A percentile compares a stretch with the other conserved stretches of the same genome.
phyloP scores from a whole-genome alignment of 2,797 vertebrate species.

The Pangasius krempfi region DNA sequence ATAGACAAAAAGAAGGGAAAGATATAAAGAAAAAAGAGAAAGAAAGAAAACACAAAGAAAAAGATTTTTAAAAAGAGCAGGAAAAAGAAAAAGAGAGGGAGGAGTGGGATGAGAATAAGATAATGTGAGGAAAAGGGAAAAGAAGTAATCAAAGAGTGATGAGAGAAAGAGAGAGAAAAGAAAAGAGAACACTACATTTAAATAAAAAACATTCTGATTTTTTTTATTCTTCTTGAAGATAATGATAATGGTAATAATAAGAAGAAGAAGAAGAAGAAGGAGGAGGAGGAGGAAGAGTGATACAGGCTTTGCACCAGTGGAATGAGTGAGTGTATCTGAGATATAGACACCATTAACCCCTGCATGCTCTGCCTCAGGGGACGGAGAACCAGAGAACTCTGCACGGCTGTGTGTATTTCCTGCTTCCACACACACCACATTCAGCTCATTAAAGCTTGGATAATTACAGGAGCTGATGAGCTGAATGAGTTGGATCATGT shows the following conservation, averaged over 20 bases:
- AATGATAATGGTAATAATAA: background rate
- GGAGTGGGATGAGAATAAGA: background rate
- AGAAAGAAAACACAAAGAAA: background rate
- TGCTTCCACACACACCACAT: conserved; percentile 33
- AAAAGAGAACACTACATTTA: background rate
- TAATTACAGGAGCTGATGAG: conserved; percentile 32
- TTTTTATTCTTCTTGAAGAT: background rate
- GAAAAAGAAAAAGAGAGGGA: background rate
- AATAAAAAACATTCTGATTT: background rate
- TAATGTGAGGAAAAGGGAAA: background rate
- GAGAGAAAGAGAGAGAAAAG: background rate
- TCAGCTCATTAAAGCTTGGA: conserved; percentile 6
- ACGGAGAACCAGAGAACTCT: background rate
- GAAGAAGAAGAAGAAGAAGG: background rate
- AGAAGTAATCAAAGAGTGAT: background rate
- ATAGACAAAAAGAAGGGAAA: too few species aligned
- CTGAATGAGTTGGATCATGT: conserved; percentile 24
- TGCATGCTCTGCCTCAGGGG: conserved; percentile 25
- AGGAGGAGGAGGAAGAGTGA: background rate
- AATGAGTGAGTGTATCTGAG: background rate
- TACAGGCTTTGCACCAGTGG: background rate
- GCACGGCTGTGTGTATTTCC: conserved; percentile 1
- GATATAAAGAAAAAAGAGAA: too few species aligned
- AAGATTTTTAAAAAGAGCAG: background rate
- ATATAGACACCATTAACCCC: background rate